phyloP scores from a whole-genome alignment of 2,888 invertebrate species.

The Trichopoda pennipes region DNA sequence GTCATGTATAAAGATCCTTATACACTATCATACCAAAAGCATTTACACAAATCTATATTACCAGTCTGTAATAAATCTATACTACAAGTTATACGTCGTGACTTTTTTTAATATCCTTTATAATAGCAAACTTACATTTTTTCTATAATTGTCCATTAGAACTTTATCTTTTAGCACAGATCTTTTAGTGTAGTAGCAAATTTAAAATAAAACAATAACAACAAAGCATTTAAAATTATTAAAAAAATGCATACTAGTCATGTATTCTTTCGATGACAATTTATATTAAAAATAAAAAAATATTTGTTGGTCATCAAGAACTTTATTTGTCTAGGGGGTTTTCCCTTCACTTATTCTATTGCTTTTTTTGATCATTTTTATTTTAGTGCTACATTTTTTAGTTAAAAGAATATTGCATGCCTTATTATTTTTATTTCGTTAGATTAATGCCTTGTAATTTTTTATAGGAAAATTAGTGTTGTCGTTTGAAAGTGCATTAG shows the following conservation, averaged over 20 bases:
- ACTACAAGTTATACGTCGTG: conserved; percentile 46
- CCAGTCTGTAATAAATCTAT: background rate
- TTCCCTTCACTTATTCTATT: conserved; percentile 31
- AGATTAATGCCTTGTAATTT: conserved; percentile 63
- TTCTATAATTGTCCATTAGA: conserved; percentile 63
- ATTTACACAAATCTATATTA: conserved; percentile 3
- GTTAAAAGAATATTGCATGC: conserved; percentile 67
- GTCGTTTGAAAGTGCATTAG: conserved; percentile 40
- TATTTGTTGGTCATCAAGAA: conserved; percentile 54
- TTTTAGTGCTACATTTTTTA: conserved; percentile 52
- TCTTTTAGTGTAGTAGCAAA: conserved; percentile 71
- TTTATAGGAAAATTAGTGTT: conserved; percentile 50
- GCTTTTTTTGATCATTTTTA: conserved; percentile 19
- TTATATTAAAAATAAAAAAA: conserved; percentile 22
- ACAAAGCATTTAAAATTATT: conserved; percentile 29
- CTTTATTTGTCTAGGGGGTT: conserved; percentile 31
- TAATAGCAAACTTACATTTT: conserved; percentile 40
- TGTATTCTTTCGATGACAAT: conserved; percentile 16
- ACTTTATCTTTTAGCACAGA: conserved; percentile 74
- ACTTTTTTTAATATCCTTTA: conserved; percentile 50
- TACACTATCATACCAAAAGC: conserved; percentile 55
- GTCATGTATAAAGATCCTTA: conserved; percentile 3
- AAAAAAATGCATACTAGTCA: conserved; percentile 20
- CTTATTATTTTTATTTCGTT: conserved; percentile 52
- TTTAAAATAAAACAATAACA: conserved; percentile 49